phyloP scores from a whole-genome alignment of 2,888 invertebrate genomes.

The Chloroclysta siterata region DNA sequence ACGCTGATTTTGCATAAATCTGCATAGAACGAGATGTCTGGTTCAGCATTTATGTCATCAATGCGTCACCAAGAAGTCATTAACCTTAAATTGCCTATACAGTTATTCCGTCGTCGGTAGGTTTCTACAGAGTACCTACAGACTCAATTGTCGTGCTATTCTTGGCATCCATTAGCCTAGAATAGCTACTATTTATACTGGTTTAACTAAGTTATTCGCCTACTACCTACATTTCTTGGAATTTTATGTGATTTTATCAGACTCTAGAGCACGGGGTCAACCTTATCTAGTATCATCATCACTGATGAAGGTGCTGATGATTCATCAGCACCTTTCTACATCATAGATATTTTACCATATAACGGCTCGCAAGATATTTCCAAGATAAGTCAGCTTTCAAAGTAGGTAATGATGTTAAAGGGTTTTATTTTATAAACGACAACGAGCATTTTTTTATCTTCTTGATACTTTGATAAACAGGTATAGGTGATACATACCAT shows the following conservation, averaged over 20 bases:
- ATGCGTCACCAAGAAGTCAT: constrained; percentile 22
- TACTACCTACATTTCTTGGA: not conserved
- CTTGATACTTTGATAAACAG: too few species aligned
- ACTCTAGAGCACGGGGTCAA: not conserved
- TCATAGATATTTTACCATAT: too few species aligned
- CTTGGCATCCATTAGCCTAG: not conserved
- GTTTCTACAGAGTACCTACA: too few species aligned
- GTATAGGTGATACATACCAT: too few species aligned
- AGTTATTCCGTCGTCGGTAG: not conserved
- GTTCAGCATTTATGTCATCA: constrained; percentile 22
- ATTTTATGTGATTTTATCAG: not conserved
- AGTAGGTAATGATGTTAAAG: too few species aligned
- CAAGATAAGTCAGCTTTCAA: too few species aligned
- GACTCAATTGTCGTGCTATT: not conserved
- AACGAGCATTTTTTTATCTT: too few species aligned
- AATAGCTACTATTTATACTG: not conserved
- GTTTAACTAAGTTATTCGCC: not conserved
- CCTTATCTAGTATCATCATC: too few species aligned
- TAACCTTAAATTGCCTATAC: constrained; percentile 20
- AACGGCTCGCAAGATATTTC: too few species aligned
- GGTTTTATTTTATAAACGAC: too few species aligned
- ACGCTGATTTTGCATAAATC: constrained; percentile 29
- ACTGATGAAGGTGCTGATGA: too few species aligned
- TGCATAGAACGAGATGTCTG: constrained; percentile 20
- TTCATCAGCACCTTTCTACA: too few species aligned